These are phyloP conservation scores for Drosophila tani DNA, from an alignment of 1,140 invertebrate genomes.

Conservation along the genomic window DNA sequence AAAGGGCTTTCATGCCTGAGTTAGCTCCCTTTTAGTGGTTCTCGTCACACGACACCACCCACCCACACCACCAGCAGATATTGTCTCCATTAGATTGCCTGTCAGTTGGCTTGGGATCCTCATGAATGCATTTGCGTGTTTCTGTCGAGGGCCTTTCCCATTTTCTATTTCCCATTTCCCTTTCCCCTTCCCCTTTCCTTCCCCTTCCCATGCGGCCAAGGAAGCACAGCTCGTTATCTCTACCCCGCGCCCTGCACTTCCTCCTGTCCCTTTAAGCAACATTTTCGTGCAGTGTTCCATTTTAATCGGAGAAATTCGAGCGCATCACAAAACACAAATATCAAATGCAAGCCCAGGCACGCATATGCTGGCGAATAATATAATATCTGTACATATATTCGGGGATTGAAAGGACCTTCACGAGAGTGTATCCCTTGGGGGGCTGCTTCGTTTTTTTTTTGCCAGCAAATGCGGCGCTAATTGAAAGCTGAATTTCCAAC, in stretches of 20 bases:
- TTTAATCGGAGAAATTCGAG: constrained; percentile 50
- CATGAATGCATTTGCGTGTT: constrained; percentile 51
- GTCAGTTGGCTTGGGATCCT: constrained; percentile 19
- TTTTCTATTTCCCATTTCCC: not conserved
- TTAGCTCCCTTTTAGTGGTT: not conserved
- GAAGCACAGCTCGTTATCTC: not conserved
- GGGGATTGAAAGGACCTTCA: constrained; percentile 9
- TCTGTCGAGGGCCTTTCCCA: constrained; percentile 28
- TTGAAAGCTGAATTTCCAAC: constrained; percentile 30
- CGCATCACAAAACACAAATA: constrained; percentile 31
- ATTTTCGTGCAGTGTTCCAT: constrained; percentile 49
- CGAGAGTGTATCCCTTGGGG: constrained; percentile 8
- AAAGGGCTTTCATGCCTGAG: not conserved
- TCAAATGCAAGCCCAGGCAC: constrained; percentile 29
- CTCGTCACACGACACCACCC: not conserved
- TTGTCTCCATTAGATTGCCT: constrained; percentile 20
- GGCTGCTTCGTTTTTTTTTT: not conserved
- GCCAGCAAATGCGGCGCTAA: constrained; percentile 19
- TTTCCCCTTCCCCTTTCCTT: not conserved
- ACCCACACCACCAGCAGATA: not conserved
- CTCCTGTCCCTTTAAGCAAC: constrained; percentile 4
- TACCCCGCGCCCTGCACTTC: not conserved
- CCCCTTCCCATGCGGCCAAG: too few species aligned
- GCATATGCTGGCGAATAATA: constrained; percentile 1
- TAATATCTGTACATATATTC: constrained; percentile 1